A percentile compares a stretch with the other conserved stretches of the same genome.
These are phyloP conservation scores for Gryllus bimaculatus DNA, from an alignment of 1,140 invertebrate species.

Conservation along the genomic window DNA sequence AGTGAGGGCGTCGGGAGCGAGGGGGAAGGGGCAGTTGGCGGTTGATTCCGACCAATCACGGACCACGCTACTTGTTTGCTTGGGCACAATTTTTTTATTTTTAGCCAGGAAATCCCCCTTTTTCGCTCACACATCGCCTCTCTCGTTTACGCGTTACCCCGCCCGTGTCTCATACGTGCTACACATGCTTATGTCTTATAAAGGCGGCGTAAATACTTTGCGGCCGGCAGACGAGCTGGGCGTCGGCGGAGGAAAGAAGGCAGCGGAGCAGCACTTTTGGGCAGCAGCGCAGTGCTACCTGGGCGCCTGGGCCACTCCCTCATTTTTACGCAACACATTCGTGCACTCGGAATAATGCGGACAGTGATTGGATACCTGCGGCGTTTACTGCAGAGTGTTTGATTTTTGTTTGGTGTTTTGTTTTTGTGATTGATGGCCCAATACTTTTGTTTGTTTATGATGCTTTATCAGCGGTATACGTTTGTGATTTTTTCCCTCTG, in stretches of 20 bases:
- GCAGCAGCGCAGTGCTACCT: too few relatives aligned
- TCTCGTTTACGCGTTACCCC: neutral
- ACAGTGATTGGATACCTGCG: too few relatives aligned
- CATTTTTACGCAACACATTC: too few relatives aligned
- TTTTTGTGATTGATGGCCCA: too few relatives aligned
- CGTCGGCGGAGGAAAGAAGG: neutral
- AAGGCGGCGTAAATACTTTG: neutral
- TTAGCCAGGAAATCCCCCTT: neutral
- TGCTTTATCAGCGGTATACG: too few relatives aligned
- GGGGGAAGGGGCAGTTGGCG: neutral
- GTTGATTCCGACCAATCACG: neutral
- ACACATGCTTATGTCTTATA: neutral
- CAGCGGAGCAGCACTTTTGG: neutral
- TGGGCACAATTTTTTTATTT: neutral
- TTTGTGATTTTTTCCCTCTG: too few relatives aligned
- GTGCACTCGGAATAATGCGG: too few relatives aligned
- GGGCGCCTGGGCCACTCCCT: too few relatives aligned
- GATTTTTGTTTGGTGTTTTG: too few relatives aligned
- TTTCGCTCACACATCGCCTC: neutral
- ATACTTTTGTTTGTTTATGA: too few relatives aligned
- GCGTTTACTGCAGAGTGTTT: too few relatives aligned
- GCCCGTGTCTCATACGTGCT: neutral
- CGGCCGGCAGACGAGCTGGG: neutral
- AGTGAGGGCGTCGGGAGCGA: neutral
- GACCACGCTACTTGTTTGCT: neutral